phyloP scores from a whole-genome alignment of 1,140 invertebrate species.

The Camponotus pennsylvanicus region DNA sequence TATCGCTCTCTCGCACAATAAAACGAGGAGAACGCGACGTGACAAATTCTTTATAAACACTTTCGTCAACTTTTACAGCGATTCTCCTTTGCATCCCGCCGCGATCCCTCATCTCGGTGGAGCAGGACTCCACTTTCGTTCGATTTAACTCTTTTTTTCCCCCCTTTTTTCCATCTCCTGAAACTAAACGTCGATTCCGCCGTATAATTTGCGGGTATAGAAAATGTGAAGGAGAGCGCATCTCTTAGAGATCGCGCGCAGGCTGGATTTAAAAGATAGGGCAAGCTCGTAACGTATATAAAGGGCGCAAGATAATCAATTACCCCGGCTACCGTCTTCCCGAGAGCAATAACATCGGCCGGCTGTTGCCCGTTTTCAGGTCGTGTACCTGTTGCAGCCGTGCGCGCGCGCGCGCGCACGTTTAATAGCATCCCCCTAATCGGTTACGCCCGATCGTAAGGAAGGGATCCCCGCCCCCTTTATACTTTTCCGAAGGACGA shows the following conservation, averaged over 20 bases:
- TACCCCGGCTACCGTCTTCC: conserved; percentile 80
- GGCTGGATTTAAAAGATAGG: conserved; percentile 76
- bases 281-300: conserved; percentile 73
- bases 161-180: background rate
- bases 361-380: conserved; percentile 66
- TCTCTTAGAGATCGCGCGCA: conserved; percentile 68
- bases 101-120: conserved; percentile 17
- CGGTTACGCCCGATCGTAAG: conserved; percentile 69
- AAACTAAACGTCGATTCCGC: conserved; percentile 67
- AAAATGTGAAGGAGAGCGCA: conserved; percentile 65
- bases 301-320: conserved; percentile 83
- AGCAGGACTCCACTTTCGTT: conserved; percentile 52
- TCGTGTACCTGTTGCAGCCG: conserved; percentile 72
- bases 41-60: conserved; percentile 37
- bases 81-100: conserved; percentile 45
- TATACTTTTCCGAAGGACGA: conserved; percentile 56
- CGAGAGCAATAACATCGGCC: conserved; percentile 75
- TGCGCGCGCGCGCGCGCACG: conserved; percentile 67
- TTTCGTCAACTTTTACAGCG: conserved; percentile 17
- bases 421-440: conserved; percentile 77
- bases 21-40: conserved; percentile 4
- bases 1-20: background rate
- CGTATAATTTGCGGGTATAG: conserved; percentile 75
- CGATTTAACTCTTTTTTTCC: conserved; percentile 45
- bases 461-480: conserved; percentile 27